Percentiles rank a stretch among this genome's conserved stretches.
phyloP scores from a whole-genome alignment of 1,140 invertebrate genomes.

The Tetramorium parvispinum region DNA sequence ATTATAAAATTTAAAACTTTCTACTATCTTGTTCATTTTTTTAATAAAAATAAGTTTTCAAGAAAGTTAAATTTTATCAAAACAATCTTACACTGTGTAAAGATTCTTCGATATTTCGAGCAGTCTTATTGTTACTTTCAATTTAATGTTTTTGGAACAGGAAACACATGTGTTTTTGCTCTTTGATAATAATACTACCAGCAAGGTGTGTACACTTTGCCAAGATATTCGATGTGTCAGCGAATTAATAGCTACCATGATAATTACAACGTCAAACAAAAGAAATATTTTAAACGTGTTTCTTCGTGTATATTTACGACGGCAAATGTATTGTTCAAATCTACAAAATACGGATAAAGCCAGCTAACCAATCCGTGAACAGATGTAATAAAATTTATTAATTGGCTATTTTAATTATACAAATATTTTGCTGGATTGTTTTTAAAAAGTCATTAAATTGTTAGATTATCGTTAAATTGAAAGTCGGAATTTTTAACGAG shows the following conservation, averaged over 20 bases:
- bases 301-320: background rate
- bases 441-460: background rate
- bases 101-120: background rate
- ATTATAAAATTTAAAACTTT: background rate
- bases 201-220: background rate
- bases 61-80: background rate
- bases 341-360: background rate
- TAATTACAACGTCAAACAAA: background rate
- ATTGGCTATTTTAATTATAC: background rate
- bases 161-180: background rate
- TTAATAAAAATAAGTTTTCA: background rate
- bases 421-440: background rate
- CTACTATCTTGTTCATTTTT: background rate
- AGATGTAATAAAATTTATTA: background rate
- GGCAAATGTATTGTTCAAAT: background rate
- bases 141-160: background rate
- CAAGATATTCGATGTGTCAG: background rate
- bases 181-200: background rate
- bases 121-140: background rate
- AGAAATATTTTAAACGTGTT: background rate
- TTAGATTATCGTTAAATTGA: background rate
- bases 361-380: background rate
- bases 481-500: background rate
- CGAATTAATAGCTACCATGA: background rate
- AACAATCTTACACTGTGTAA: background rate